A percentile compares a stretch with the other conserved stretches of the same genome.
Evolutionary conservation across 2,797 vertebrate species (phyloP).

Genomic region (Melanitta fusca): DNA sequence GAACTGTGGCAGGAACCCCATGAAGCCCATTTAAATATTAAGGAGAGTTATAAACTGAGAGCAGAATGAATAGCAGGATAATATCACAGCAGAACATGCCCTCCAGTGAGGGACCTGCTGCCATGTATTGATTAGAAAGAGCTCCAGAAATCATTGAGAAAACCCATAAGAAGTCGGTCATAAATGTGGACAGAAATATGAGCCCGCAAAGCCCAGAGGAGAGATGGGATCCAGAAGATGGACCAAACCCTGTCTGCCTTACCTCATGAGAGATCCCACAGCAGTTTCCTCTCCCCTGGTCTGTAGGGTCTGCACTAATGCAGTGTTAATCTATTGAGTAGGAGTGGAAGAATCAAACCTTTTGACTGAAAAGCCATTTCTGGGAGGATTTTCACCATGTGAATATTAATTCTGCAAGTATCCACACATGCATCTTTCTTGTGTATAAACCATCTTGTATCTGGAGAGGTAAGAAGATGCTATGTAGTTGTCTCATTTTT

Average conservation of each 20-base stretch:
- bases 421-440: neutral
- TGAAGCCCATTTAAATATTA: conserved; percentile 70
- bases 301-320: neutral
- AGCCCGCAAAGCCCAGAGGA: neutral
- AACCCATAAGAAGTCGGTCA: neutral
- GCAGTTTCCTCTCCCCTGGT: neutral
- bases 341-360: neutral
- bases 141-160: conserved; percentile 42
- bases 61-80: conserved; percentile 17
- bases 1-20: too few species aligned
- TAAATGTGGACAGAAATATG: neutral
- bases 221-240: neutral
- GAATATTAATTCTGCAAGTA: neutral
- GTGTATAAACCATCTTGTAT: neutral
- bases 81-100: conserved; percentile 60
- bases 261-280: neutral
- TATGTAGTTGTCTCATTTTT: neutral
- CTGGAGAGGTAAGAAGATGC: neutral
- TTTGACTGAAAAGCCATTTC: neutral
- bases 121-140: conserved; percentile 17
- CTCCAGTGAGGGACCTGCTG: conserved; percentile 29
- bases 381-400: neutral
- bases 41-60: conserved; percentile 54
- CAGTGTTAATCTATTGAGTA: neutral
- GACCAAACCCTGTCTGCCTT: neutral